phyloP scores from a whole-genome alignment of 1,140 invertebrate species.

The Megalonaias nervosa region DNA sequence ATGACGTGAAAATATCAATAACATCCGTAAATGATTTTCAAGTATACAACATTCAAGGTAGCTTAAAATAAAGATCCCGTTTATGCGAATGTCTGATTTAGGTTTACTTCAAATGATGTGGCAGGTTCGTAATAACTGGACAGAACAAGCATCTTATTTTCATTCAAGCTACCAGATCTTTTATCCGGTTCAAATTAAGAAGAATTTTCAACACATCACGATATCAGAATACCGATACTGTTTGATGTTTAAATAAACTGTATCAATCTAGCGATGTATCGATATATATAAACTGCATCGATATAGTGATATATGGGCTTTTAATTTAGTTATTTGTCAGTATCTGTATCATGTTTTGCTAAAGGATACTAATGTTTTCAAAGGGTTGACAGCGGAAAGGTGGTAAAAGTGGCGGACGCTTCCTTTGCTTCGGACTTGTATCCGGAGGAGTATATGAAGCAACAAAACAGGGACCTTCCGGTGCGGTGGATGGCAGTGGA shows the following conservation, averaged over 20 bases:
- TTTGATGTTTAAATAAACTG: background rate
- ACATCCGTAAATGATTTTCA: no score
- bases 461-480: conserved; percentile 38
- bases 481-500: conserved; percentile 58
- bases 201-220: background rate
- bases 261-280: background rate
- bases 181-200: no score
- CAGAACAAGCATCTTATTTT: no score
- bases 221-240: background rate
- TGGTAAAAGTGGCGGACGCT: conserved; percentile 46
- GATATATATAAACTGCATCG: no score
- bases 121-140: no score
- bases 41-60: no score
- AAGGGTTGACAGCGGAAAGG: conserved; percentile 36
- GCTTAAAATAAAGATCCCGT: no score
- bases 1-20: no score
- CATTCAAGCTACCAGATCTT: no score
- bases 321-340: no score
- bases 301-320: background rate
- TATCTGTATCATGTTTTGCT: background rate
- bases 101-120: no score
- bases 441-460: conserved; percentile 45
- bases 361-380: background rate
- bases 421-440: conserved; percentile 49
- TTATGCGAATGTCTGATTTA: no score